phyloP scores from a whole-genome alignment of 2,888 invertebrate species.

The Pimpla rufipes region DNA sequence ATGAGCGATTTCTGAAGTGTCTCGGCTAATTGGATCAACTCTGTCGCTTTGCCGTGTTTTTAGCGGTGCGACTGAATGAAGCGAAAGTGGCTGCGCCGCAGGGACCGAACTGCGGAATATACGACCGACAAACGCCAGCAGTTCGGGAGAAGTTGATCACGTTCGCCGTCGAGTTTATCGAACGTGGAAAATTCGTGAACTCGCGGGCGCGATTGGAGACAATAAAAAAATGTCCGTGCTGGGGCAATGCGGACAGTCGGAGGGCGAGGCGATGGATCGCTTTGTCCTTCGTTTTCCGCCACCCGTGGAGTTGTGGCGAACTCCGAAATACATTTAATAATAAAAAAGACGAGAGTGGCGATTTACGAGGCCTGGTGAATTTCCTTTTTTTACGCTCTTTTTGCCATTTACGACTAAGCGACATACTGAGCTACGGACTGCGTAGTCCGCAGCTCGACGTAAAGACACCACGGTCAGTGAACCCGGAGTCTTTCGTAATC shows the following conservation, averaged over 20 bases:
- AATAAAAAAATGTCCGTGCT: conserved; percentile 1
- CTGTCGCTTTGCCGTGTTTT: not conserved
- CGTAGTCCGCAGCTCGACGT: conserved; percentile 1
- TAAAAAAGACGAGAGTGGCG: not conserved
- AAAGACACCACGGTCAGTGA: conserved; percentile 55
- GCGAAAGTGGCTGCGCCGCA: not conserved
- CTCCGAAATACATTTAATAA: not conserved
- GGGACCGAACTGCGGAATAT: not conserved
- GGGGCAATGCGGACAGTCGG: not conserved
- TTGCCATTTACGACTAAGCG: conserved; percentile 19
- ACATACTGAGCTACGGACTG: not conserved
- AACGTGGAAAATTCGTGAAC: conserved; percentile 26
- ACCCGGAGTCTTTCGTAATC: conserved; percentile 56
- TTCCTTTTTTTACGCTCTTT: conserved; percentile 1
- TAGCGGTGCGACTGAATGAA: not conserved
- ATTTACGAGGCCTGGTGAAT: conserved; percentile 7
- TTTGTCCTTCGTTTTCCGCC: conserved; percentile 14
- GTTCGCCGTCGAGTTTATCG: conserved; percentile 21
- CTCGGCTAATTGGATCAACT: not conserved
- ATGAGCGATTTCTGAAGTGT: not conserved
- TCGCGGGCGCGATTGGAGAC: not conserved
- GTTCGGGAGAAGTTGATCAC: not conserved
- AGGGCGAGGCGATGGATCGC: not conserved
- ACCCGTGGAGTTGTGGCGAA: conserved; percentile 14
- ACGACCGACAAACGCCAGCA: not conserved